Evolutionary conservation across 2,888 invertebrate species (phyloP), one percentile per base, ranked within the genome.

Genomic region (Eupithecia exiguata): DNA sequence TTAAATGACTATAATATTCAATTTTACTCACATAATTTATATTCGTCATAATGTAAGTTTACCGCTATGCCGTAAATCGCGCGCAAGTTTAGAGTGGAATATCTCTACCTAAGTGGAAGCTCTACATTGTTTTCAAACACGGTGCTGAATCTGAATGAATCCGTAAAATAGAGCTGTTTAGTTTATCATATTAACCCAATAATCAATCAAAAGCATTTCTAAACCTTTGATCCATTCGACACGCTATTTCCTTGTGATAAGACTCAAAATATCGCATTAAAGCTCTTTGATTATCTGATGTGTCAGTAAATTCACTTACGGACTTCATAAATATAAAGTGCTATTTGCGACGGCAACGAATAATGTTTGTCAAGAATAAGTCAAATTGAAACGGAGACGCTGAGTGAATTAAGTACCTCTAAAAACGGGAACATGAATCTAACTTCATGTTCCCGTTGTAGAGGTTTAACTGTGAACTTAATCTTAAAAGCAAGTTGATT

Each of bases 361-460:
- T 70, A 38, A 36, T 49, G 63, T 72, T 68, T 61, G 61, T 68
- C 36, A 18, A 49, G 35, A 63, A 70, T 14, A 36, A 70, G 30
- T 63, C 16, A 63, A 43, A 63, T 43, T 63, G 69, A 30, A 69
- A 61, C 43, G n/a, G 62, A 62, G 18, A 62, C 18, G 49, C 49
- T 3, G 49, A 53, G 49, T 53, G 49, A 72, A 83, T 83, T 89
- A 5, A 53, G 53, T 12, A 21, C 7, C n/a, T 18, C n/a, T n/a
- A n/a, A n/a, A n/a, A n/a, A n/a, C n/a, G n/a, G n/a, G n/a, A n/a
- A n/a, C n/a, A n/a, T n/a, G n/a, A n/a, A n/a, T n/a, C n/a, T n/a
- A n/a, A n/a, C n/a, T n/a, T 21, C 49, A 21, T 10, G 3, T 10
- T 53, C n/a, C 10, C 10, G 10, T 10, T 53, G 9, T 21, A 10